Base-by-base conservation (phyloP, 2,888 invertebrate species). In the Hypomecis punctinalis region DNA sequence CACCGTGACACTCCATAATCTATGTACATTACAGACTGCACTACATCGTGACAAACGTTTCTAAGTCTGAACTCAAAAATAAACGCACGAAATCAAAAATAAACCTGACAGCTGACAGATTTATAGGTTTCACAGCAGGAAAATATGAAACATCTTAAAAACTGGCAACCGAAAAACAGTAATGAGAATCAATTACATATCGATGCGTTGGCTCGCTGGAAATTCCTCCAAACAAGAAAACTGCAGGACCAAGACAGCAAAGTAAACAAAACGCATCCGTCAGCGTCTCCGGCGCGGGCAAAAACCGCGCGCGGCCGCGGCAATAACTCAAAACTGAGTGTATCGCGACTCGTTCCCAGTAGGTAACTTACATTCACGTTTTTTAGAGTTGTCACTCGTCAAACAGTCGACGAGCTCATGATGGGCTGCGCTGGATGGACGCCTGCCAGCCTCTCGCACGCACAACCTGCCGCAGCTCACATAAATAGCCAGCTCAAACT, bases 331-430 rank as follows among this genome's bases (percentile, higher is more conserved):
- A 91, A 91, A 86, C 86, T 78, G 80, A 79, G 85, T 83, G 80
- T 79, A 83, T 83, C 78, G 65, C 57, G 73, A 79, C 75, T 74
- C 78, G 78, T 78, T 76, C 74, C 80, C 86, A 82, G 80, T 84
- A 80, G 84, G 88, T 87, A 86, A 88, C 83, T 85, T 88, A 86
- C 87, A 88, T 85, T 85, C 83, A 77, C 81, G 85, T 89, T 90
- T 90, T 91, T 91, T 89, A 82, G 84, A 82, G 82, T 85, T 90
- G 91, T 91, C 91, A 91, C 88, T 89, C 90, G 90, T 91, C 91
- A 90, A 85, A 84, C 88, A 85, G 85, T 86, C 90, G 87, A 82
- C 87, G 86, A 79, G 82, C 87, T 89, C 90, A 86, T 89, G 91
- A 91, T 88, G 91, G 87, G 84, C 89, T 88, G 90, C 88, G 83